phyloP scores from a whole-genome alignment of 2,888 invertebrate species.

The Atherix ibis region DNA sequence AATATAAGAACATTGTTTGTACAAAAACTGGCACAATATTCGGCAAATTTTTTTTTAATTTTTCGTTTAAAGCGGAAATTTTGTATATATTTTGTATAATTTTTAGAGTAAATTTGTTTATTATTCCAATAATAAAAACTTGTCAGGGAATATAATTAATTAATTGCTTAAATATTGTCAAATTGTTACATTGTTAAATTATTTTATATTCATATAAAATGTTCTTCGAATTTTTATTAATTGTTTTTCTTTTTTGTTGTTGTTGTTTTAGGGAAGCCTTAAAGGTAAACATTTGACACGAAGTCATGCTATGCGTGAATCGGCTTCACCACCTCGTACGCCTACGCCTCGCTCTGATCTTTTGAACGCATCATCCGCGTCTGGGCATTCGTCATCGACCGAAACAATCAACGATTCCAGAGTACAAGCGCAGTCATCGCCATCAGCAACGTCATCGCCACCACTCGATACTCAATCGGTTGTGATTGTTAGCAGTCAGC shows the following conservation, averaged over 20 bases:
- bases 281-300: slow-evolving; percentile 73
- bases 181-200: too few species aligned
- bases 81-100: too few species aligned
- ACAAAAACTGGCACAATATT: too few species aligned
- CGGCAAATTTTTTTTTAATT: too few species aligned
- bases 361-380: slow-evolving; percentile 13
- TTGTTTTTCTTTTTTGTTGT: slow-evolving; percentile 4
- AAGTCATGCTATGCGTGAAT: slow-evolving; percentile 81
- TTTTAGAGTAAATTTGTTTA: too few species aligned
- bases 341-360: slow-evolving; percentile 33
- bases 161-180: too few species aligned
- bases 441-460: slow-evolving; percentile 17
- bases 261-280: slow-evolving; percentile 40
- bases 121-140: too few species aligned
- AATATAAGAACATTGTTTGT: too few species aligned
- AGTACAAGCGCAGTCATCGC: slow-evolving; percentile 21
- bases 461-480: slow-evolving; percentile 26
- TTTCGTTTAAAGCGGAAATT: too few species aligned
- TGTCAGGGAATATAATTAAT: too few species aligned
- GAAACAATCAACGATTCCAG: slow-evolving; percentile 18
- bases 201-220: too few species aligned
- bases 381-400: slow-evolving; percentile 13
- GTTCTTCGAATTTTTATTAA: too few species aligned
- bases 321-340: slow-evolving; percentile 48
- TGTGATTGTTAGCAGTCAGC: slow-evolving; percentile 27